Base-by-base conservation (phyloP, 2,888 invertebrate species). In the Prionchulus punctatus region DNA sequence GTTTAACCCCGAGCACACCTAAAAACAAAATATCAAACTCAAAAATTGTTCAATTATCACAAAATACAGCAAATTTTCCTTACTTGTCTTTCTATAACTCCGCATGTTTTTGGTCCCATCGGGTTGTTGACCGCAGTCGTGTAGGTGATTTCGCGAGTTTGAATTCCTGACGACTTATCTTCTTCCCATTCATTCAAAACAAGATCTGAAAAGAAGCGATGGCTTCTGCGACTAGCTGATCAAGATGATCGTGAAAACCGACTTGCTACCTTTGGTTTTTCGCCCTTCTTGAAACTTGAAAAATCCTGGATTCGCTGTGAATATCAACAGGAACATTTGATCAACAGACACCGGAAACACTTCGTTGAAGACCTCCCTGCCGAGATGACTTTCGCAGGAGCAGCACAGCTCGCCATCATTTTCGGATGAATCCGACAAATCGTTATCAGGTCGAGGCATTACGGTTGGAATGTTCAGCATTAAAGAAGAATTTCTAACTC, bases 241-340 rank as follows among this genome's bases (percentile, higher is more conserved):
- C n/a, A n/a, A n/a, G n/a, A n/a, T n/a, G n/a, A n/a, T n/a, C n/a
- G n/a, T n/a, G n/a, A n/a, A n/a, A n/a, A n/a, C n/a, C n/a, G n/a
- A n/a, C n/a, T n/a, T n/a, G n/a, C n/a, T n/a, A n/a, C n/a, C n/a
- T n/a, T n/a, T n/a, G n/a, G n/a, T n/a, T n/a, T n/a, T n/a, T n/a
- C n/a, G n/a, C n/a, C n/a, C n/a, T n/a, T n/a, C n/a, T n/a, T n/a
- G n/a, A n/a, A n/a, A n/a, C n/a, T n/a, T n/a, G n/a, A n/a, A n/a
- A n/a, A n/a, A n/a, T n/a, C n/a, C n/a, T n/a, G n/a, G n/a, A n/a
- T n/a, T n/a, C n/a, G n/a, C 89, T 56, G 89, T 89, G 77, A 94
- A 96, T 50, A 94, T 78, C 72, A 89, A 79, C 54, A 87, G 86
- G 75, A 91, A 92, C 59, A 92, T 75, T 65, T 85, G 84, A 75